Conservation (phyloP, 2,888 invertebrate genomes). For the Acronicta aceris region DNA sequence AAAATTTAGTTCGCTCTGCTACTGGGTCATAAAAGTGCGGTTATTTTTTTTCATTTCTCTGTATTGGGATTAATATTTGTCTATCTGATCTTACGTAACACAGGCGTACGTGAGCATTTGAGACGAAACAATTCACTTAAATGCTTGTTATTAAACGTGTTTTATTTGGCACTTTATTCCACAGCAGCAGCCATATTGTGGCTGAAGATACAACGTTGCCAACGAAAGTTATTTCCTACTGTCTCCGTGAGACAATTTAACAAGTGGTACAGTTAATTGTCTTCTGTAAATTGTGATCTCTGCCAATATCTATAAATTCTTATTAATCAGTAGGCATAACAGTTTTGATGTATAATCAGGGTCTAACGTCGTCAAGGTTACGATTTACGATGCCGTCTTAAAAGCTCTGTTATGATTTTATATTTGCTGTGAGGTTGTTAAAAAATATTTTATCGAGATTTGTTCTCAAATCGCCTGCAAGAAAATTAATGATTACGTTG, state of each 20-base stretch:
- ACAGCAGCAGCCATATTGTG: conserved; percentile 57
- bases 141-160: conserved; percentile 63
- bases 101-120: conserved; percentile 28
- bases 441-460: conserved; percentile 42
- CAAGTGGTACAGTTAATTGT: conserved; percentile 79
- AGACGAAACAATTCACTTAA: conserved; percentile 42
- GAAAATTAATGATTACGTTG: conserved; percentile 43
- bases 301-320: conserved; percentile 82
- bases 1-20: conserved; percentile 33
- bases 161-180: conserved; percentile 76
- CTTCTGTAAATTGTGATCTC: conserved; percentile 68
- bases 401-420: conserved; percentile 60
- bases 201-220: conserved; percentile 69
- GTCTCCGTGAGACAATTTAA: conserved; percentile 77
- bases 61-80: conserved; percentile 27
- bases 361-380: conserved; percentile 67
- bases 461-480: conserved; percentile 34
- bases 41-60: conserved; percentile 16
- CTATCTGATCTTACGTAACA: conserved; percentile 36
- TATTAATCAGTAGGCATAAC: conserved; percentile 74
- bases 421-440: conserved; percentile 46
- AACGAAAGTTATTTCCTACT: conserved; percentile 78
- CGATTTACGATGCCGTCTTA: conserved; percentile 44
- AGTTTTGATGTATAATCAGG: conserved; percentile 61
- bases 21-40: conserved; percentile 23